A percentile compares a stretch with the other conserved stretches of the same genome.
These are phyloP conservation scores for Brenthis daphne DNA, from an alignment of 2,888 invertebrate species.

Conservation along the genomic window DNA sequence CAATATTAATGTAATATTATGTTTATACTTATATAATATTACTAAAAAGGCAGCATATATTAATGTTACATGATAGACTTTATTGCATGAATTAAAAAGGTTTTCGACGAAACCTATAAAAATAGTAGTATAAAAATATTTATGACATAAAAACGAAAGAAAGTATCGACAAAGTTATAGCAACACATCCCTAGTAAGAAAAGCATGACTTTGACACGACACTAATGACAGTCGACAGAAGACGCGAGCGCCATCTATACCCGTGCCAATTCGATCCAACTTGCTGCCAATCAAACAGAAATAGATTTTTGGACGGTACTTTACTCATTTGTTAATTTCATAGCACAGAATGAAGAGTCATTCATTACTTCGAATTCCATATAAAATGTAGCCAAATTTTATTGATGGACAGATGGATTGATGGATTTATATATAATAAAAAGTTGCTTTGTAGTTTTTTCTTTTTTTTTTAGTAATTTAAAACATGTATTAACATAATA, in stretches of 20 bases:
- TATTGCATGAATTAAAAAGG: no score
- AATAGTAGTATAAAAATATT: no score
- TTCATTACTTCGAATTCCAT: slow-evolving; percentile 15
- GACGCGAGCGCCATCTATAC: slow-evolving; percentile 49
- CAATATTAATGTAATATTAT: neutral
- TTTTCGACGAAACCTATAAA: no score
- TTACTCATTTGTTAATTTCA: slow-evolving; percentile 41
- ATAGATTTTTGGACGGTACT: slow-evolving; percentile 43
- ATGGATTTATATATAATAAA: no score
- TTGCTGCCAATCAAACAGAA: slow-evolving; percentile 46
- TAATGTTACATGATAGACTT: no score
- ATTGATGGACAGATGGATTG: neutral
- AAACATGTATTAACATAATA: neutral
- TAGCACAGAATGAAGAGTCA: slow-evolving; percentile 33
- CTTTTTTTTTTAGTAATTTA: neutral
- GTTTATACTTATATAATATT: neutral
- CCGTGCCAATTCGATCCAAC: slow-evolving; percentile 53
- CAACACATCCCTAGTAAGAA: slow-evolving; percentile 31
- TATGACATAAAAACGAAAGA: no score
- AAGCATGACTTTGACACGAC: slow-evolving; percentile 53
- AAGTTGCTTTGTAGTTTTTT: neutral
- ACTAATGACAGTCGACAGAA: slow-evolving; percentile 54
- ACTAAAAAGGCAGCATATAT: no score
- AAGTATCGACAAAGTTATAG: neutral
- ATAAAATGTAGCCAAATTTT: slow-evolving; percentile 8